These are phyloP conservation scores for Scelioninae gen. 2 DNA, from an alignment of 2,888 invertebrate genomes.

Conservation along the genomic window DNA sequence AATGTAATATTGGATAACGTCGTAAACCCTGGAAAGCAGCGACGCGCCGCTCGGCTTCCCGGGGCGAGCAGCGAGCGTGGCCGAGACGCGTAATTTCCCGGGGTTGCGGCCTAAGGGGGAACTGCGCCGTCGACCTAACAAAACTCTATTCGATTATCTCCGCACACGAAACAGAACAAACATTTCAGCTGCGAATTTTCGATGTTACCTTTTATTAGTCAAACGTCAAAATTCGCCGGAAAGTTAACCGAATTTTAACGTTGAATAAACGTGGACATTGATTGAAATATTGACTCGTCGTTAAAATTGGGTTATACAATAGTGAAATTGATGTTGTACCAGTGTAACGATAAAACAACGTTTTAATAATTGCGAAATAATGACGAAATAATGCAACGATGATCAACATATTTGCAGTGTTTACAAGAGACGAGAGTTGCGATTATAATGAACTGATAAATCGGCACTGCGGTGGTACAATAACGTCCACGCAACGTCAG, in stretches of 20 bases:
- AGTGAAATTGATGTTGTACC: too few species aligned
- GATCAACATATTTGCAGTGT: too few species aligned
- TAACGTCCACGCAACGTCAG: too few species aligned
- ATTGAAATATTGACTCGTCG: not conserved
- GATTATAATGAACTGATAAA: too few species aligned
- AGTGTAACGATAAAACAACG: too few species aligned
- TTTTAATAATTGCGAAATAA: too few species aligned
- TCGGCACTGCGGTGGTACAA: too few species aligned
- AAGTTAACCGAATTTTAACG: too few species aligned
- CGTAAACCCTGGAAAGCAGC: slow-evolving; percentile 51
- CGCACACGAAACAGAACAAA: slow-evolving; percentile 28
- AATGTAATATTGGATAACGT: slow-evolving; percentile 59
- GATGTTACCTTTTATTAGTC: slow-evolving; percentile 13
- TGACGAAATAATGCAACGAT: too few species aligned
- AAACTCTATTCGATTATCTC: slow-evolving; percentile 40
- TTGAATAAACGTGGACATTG: slow-evolving; percentile 1
- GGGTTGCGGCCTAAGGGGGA: slow-evolving; percentile 24
- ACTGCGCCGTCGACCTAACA: slow-evolving; percentile 9
- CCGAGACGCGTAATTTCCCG: slow-evolving; percentile 42
- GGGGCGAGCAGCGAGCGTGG: slow-evolving; percentile 26
- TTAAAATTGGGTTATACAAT: too few species aligned
- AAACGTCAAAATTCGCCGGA: not conserved
- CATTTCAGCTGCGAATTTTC: slow-evolving; percentile 17
- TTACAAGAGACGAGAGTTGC: too few species aligned
- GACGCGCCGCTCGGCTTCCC: slow-evolving; percentile 32